Percentiles rank a stretch among this genome's conserved stretches.
These are phyloP conservation scores for cattle (Bos taurus) DNA, from an alignment of 2,113 vertebrate genomes.

Conservation along the genomic window ARS-UCD2.0 NC_037335.1:48798501-48799000, in stretches of 20 bases:
- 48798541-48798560: not conserved
- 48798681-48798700: not conserved
- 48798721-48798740: not conserved
- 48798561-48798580: not conserved
- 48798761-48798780: not conserved
- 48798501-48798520: not conserved
- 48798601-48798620: not conserved
- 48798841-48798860: not conserved
- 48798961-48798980: not conserved
- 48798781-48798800: not conserved
- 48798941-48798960: not conserved
- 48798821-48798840: not conserved
- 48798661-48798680: not conserved
- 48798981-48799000: not conserved
- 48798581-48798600: not conserved
- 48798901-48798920: not conserved
- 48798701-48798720: not conserved
- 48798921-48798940: not conserved
- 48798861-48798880: not conserved
- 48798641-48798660: not conserved
- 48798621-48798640: not conserved
- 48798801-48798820: not conserved
- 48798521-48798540: not conserved
- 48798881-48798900: not conserved
- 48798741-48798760: not conserved